Evolutionary conservation across 2,888 invertebrate species (phyloP), one percentile per base, ranked within the genome.

Genomic region (Drosophila sordidula): DNA sequence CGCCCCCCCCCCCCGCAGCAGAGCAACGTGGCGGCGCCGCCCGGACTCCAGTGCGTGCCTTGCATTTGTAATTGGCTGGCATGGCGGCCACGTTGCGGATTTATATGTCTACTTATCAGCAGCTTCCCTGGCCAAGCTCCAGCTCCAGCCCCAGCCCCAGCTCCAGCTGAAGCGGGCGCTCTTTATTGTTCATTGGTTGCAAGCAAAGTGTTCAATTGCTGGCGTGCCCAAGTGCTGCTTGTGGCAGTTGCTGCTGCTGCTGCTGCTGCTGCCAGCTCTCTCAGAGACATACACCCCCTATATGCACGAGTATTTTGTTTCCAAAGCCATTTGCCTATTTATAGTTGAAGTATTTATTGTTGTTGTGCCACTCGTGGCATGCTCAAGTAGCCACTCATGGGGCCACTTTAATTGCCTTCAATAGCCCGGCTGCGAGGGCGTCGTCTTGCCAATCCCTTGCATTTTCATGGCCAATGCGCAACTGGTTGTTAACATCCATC

Each of bases 301-400:
- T 55, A 38, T 50, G 36, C 55, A 36, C 14, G 41, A 39, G 58
- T 75, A 75, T 89, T 79, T 87, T 77, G 78, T 76, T 76, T 78
- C 74, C 67, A 81, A 66, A 87, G 80, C 86, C 83, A 88, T 85
- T 85, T 88, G 78, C 74, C 89, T 86, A 86, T 84, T 89, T 82
- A 87, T 89, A 87, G 89, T 78, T 88, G 89, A 87, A 86, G 89
- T 89, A 89, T 86, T 89, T 86, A 87, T 86, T 89, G 77, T 89
- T 87, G 84, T 76, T 57, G 75, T 74, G 83, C 86, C 88, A 78
- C 89, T 88, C 78, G 62, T 68, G 77, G 77, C 85, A 77, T 87
- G 84, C 77, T 75, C 84, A 88, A 88, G 88, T 86, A 83, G 80
- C 75, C 84, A 88, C 83, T 85, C 84, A 65, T 66, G 80, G 70